Evolutionary conservation across 2,797 vertebrate species (phyloP), one percentile per base, ranked within the genome.

Genomic region (Synaphobranchus kaupii): DNA sequence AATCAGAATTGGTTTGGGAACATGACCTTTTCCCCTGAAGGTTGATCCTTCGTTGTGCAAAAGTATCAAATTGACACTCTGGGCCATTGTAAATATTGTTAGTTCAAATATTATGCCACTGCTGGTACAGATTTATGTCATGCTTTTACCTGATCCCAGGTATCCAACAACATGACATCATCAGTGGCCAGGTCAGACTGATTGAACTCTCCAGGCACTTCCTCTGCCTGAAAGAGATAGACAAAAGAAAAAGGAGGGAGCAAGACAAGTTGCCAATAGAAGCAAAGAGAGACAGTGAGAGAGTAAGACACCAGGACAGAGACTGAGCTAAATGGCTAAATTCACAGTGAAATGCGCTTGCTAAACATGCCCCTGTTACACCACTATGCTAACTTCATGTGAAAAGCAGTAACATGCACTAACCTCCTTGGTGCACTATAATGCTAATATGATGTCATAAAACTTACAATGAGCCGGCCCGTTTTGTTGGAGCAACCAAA

Each of bases 161-260:
- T 92, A 87, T 97, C 96, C 91, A 97, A 89, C 86, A 97, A 89
- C 96, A 97, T 97, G 88, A 96, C 91, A 60, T 97, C 96, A 89
- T 96, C 96, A 0, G 91, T 89, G 39, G 94, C 94, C 91, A 97
- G 91, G 89, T 96, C 96, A 0, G 89, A 4, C 92, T 96, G 96
- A 76, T 92, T 92, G 56, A 95, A 92, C 0, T 96, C 95, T 68
- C 94, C 93, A 0, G 94, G 93, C 63, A 97, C 93, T 89, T 96
- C 95, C 15, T 96, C 96, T 0, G 88, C 95, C 96, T 97, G 80
- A 78, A 4, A 85, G 50, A 76, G 34, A 44, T 4, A 20, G 22
- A 76, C 4, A 44, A 15, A 44, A 4, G 20, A 13, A 44, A 76
- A 76, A 34, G 20, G 1, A 28, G 15, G 17, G n/a, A 31, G 34